These are phyloP conservation scores for Capreolus pygargus DNA, from an alignment of 2,113 vertebrate genomes.

Conservation along the genomic window DNA sequence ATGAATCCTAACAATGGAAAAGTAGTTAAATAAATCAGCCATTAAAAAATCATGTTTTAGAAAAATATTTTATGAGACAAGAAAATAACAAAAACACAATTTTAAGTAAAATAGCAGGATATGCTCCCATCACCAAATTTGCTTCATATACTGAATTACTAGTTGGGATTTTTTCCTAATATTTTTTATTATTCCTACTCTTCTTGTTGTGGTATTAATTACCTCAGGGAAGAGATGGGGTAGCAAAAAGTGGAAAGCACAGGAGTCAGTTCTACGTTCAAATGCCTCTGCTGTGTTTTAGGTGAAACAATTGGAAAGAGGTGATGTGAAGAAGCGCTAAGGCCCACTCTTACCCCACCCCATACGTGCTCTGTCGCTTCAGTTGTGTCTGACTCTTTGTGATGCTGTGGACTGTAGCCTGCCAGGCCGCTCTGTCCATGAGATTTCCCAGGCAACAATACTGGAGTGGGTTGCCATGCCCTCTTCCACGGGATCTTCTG, in stretches of 20 bases:
- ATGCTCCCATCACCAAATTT: background rate
- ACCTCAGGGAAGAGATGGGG: background rate
- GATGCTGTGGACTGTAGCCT: background rate
- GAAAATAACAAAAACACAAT: background rate
- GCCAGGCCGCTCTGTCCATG: background rate
- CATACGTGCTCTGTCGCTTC: background rate
- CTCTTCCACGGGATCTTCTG: background rate
- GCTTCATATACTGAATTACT: background rate
- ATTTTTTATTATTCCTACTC: background rate
- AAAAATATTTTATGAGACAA: background rate
- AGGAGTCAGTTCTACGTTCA: background rate
- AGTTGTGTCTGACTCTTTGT: background rate
- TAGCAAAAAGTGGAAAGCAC: background rate
- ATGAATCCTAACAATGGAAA: background rate
- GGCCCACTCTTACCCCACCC: background rate
- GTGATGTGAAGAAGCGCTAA: background rate
- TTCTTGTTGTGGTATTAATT: background rate
- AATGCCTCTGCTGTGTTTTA: background rate
- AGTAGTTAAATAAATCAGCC: background rate
- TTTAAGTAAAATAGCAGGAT: slow-evolving; percentile 24
- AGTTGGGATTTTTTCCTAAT: background rate
- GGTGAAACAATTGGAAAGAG: background rate
- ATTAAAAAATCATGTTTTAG: background rate
- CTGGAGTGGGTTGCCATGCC: background rate
- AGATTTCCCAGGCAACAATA: background rate